Evolutionary conservation across 2,113 vertebrate species (phyloP).

Genomic region (Grammomys surdaster): DNA sequence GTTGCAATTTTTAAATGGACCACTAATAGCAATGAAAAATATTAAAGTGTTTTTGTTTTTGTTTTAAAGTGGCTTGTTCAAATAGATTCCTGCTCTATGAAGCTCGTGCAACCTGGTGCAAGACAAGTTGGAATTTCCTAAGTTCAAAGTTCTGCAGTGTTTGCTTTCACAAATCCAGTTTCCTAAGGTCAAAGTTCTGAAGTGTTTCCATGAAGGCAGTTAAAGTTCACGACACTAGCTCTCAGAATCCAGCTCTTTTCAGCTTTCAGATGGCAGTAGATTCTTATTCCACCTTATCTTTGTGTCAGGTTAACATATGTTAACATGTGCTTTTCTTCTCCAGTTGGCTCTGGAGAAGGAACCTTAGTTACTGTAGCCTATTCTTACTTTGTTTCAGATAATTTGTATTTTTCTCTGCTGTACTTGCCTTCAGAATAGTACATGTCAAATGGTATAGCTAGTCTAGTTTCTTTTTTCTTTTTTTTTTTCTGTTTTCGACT

Average conservation of each 20-base stretch:
- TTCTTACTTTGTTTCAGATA: conserved; percentile 71
- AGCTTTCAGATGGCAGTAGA: conserved; percentile 66
- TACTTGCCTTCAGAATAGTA: conserved; percentile 70
- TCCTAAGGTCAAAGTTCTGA: conserved; percentile 72
- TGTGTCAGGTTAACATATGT: conserved; percentile 75
- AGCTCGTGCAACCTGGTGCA: conserved; percentile 76
- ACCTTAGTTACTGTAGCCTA: conserved; percentile 69
- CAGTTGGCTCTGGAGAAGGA: conserved; percentile 66
- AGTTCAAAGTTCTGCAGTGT: conserved; percentile 78
- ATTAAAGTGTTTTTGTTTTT: conserved; percentile 77
- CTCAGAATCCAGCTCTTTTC: conserved; percentile 63
- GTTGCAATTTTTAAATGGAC: conserved; percentile 68
- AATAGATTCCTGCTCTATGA: conserved; percentile 79
- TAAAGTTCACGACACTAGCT: conserved; percentile 70
- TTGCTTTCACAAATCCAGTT: conserved; percentile 69
- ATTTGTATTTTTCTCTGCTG: conserved; percentile 66
- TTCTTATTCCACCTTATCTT: conserved; percentile 76
- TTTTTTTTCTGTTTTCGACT: conserved; percentile 66
- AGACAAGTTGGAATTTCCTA: conserved; percentile 81
- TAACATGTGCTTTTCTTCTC: conserved; percentile 61
- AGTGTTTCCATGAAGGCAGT: conserved; percentile 53
- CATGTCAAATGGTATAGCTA: conserved; percentile 65
- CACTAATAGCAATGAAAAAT: conserved; percentile 75
- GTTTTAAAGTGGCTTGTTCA: conserved; percentile 76
- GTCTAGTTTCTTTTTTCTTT: conserved; percentile 64